A percentile compares a stretch with the other conserved stretches of the same genome.
These are phyloP conservation scores for Strix aluco DNA, from an alignment of 2,113 vertebrate genomes.

Conservation along the genomic window DNA sequence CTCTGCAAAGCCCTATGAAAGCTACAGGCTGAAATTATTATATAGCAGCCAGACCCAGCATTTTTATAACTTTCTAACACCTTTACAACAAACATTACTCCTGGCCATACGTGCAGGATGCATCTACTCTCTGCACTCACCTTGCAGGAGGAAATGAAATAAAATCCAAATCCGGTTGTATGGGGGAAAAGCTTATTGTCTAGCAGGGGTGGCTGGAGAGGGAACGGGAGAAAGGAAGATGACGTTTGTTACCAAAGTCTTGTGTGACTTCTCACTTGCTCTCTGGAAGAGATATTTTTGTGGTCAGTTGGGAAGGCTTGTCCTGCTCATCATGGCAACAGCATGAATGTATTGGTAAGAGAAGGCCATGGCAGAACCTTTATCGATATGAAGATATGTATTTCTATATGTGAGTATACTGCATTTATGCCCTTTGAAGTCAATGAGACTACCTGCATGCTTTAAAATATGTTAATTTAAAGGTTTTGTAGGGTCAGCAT, in stretches of 20 bases:
- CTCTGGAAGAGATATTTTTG: not conserved
- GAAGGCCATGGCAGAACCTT: not conserved
- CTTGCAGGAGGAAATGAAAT: not conserved
- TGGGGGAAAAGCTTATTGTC: not conserved
- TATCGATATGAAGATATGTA: rapidly evolving
- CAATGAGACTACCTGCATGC: not conserved
- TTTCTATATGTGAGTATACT: not conserved
- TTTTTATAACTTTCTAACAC: not conserved
- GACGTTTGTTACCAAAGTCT: not conserved
- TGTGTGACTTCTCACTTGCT: not conserved
- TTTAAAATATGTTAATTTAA: not conserved
- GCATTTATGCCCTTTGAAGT: not conserved
- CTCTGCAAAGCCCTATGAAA: not conserved
- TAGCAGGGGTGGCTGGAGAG: not conserved
- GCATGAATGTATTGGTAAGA: not conserved
- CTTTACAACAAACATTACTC: not conserved
- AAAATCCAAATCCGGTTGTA: not conserved
- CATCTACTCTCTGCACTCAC: not conserved
- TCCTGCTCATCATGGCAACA: not conserved
- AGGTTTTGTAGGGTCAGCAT: not conserved
- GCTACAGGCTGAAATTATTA: not conserved
- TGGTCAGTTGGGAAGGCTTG: not conserved
- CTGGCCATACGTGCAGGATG: rapidly evolving
- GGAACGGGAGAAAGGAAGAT: not conserved
- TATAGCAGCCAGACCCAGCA: not conserved